Base-by-base conservation (phyloP, 2,888 invertebrate species). In the Torymus texanus region DNA sequence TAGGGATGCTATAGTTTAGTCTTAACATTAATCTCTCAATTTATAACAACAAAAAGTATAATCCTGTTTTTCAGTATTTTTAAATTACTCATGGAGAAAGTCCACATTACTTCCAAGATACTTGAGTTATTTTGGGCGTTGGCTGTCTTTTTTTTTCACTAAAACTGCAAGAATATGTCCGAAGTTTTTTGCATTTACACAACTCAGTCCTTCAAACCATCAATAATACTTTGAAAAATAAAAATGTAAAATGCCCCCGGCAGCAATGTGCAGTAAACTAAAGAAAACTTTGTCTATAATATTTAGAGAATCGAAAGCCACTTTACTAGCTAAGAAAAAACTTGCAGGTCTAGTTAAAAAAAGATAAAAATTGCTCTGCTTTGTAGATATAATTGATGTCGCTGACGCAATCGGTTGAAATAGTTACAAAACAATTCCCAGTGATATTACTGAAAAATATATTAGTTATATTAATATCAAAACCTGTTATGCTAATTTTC, bases 401-500 rank as follows among this genome's bases (percentile, higher is more conserved):
- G 41, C 8, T 41, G 41, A 41, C 41, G 41, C 41, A 41, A 41
- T 41, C 41, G 8, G 41, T 41, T 41, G 41, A 8, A 41, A 41
- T 41, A 8, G 41, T 41, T 41, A 41, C 41, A 41, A 8, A 41
- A 41, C 41, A 1, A 41, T 41, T 41, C 41, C 41, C 41, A 41
- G 41, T 41, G 8, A 41, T 41, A 41, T 41, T 41, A 41, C 8
- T 41, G 5, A 41, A 1, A 8, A 41, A 41, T 41, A 41, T 41
- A 41, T 41, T 41, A 41, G 41, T 41, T 41, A 41, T 41, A 41
- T 41, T 41, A 41, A 41, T 41, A 8, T 41, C 41, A 5, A 53
- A 51, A 66, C 66, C 66, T 68, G 68, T 58, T 68, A 68, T 56
- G 58, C 41, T 58, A 68, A 56, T 68, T 58, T 29, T 41, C 13